These are phyloP conservation scores for Myotis lucifugus DNA, from an alignment of 2,113 vertebrate species.

Conservation along the genomic window DNA sequence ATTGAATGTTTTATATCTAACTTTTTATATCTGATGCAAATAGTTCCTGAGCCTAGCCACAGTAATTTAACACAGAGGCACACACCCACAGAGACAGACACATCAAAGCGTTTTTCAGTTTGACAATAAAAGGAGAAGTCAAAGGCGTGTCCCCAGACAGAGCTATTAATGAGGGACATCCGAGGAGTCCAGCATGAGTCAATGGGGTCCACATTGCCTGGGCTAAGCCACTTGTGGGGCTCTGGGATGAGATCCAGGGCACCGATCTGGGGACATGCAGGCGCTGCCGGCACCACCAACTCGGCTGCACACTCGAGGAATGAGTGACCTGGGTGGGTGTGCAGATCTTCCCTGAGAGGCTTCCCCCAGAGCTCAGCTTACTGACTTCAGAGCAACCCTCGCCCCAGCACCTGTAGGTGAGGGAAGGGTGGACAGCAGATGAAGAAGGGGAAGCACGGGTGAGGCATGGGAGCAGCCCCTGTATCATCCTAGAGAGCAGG, in stretches of 20 bases:
- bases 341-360: neutral
- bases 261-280: neutral
- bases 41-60: conserved; percentile 43
- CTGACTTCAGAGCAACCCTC: neutral
- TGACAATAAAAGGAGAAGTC: neutral
- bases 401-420: neutral
- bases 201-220: neutral
- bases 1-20: neutral
- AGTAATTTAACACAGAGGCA: conserved; percentile 35
- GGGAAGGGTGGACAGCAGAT: neutral
- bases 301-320: neutral
- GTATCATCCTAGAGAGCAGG: neutral
- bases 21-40: conserved; percentile 20
- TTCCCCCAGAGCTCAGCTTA: neutral
- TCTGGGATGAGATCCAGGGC: conserved; percentile 17
- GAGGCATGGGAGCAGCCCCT: neutral
- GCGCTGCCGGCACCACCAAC: neutral
- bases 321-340: no score
- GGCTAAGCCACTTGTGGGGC: neutral
- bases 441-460: neutral
- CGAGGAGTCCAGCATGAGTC: neutral
- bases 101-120: neutral
- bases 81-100: neutral
- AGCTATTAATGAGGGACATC: neutral
- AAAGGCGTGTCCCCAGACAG: neutral